Conservation (phyloP, 2,113 vertebrate species). For the Orycteropus afer region DNA sequence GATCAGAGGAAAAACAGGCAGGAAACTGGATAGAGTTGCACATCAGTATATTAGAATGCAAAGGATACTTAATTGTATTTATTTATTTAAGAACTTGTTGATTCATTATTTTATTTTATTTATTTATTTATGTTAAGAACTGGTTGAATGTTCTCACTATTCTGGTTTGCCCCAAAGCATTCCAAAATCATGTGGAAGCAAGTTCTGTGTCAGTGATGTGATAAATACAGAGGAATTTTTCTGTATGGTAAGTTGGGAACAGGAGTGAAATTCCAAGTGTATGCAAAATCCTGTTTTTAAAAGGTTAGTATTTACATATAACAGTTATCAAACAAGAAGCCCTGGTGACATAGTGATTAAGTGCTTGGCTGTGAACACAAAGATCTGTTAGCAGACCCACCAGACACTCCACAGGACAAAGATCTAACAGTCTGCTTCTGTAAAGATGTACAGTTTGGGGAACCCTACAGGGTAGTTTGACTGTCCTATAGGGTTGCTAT, state of each 20-base stretch:
- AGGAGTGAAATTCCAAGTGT: background rate
- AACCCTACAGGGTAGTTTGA: too few relatives aligned
- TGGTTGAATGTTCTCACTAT: background rate
- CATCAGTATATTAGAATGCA: conserved; percentile 33
- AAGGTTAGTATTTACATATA: background rate
- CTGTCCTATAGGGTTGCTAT: background rate
- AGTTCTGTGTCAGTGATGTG: background rate
- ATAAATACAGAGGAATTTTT: background rate
- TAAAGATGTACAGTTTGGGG: background rate
- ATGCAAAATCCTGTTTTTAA: conserved; percentile 14
- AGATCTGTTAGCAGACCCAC: background rate
- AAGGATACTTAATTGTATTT: conserved; percentile 30
- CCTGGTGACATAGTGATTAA: background rate
- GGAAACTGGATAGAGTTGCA: conserved; percentile 46
- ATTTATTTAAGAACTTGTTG: too few relatives aligned
- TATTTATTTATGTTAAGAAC: background rate
- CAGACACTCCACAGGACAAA: background rate
- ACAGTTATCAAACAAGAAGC: background rate
- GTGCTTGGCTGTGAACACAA: background rate
- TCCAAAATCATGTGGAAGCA: background rate
- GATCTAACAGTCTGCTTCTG: background rate
- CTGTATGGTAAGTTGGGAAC: background rate
- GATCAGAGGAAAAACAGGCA: conserved; percentile 40
- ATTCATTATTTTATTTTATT: too few relatives aligned
- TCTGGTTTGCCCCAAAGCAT: background rate